Evolutionary conservation across 1,140 invertebrate species (phyloP).

Genomic region (Macrotrachela quadricornifera): DNA sequence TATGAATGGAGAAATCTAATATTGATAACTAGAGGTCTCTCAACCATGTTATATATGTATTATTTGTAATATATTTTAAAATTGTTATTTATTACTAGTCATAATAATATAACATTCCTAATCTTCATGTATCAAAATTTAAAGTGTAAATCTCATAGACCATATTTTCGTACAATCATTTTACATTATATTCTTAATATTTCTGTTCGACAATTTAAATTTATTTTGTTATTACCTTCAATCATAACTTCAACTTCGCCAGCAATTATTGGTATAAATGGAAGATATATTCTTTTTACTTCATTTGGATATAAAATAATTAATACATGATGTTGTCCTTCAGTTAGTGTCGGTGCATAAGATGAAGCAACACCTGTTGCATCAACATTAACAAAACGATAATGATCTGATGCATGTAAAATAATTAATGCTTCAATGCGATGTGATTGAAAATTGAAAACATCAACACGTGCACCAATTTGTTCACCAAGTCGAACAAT

Average conservation of each 20-base stretch:
- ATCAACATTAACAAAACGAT: constrained; percentile 82
- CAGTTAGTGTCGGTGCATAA: constrained; percentile 36
- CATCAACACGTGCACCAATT: constrained; percentile 64
- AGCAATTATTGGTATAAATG: constrained; percentile 13
- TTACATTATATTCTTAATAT: too few species aligned
- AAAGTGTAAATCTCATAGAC: too few species aligned
- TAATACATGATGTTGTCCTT: constrained; percentile 2
- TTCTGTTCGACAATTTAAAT: too few species aligned
- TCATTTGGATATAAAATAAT: constrained; percentile 2
- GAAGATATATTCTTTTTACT: not conserved
- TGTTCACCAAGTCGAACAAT: constrained; percentile 68
- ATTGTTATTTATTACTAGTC: too few species aligned
- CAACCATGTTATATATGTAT: too few species aligned
- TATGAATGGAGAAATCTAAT: too few species aligned
- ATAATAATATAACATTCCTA: too few species aligned
- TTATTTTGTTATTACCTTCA: not conserved
- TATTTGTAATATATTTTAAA: too few species aligned
- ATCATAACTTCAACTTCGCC: not conserved
- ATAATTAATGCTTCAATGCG: constrained; percentile 52
- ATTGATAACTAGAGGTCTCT: too few species aligned
- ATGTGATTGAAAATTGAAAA: constrained; percentile 47
- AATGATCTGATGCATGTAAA: constrained; percentile 47
- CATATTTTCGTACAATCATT: too few species aligned
- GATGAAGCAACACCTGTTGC: constrained; percentile 56
- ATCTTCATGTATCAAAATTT: too few species aligned